These are phyloP conservation scores for Oxyteleia sp. DNA, from an alignment of 2,888 invertebrate species.

Conservation along the genomic window DNA sequence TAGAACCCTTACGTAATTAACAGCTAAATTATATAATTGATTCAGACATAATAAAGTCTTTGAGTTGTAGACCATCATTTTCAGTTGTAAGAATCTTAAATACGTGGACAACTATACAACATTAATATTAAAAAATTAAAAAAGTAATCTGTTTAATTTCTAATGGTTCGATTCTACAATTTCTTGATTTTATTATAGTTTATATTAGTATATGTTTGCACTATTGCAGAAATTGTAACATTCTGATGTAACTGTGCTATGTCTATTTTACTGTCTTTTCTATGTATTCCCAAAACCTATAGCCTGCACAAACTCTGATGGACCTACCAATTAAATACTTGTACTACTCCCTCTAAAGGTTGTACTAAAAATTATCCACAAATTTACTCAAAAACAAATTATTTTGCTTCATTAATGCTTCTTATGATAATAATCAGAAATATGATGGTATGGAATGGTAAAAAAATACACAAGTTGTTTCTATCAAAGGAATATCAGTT, in stretches of 20 bases:
- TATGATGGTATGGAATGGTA: conserved; percentile 14
- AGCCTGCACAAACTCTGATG: conserved; percentile 50
- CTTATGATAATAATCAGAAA: conserved; percentile 3
- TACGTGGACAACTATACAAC: no score
- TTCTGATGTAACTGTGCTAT: conserved; percentile 5
- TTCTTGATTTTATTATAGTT: conserved; percentile 4
- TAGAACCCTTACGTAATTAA: conserved; percentile 21
- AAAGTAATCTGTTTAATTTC: no score
- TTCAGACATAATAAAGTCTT: background rate
- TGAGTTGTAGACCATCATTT: conserved; percentile 8
- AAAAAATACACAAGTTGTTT: conserved; percentile 2
- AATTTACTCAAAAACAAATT: conserved; percentile 28
- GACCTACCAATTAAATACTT: conserved; percentile 50
- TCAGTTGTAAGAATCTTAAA: no score
- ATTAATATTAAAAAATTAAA: no score
- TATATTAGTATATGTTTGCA: conserved; percentile 7
- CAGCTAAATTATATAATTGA: background rate
- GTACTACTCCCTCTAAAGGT: conserved; percentile 38
- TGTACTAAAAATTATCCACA: conserved; percentile 48
- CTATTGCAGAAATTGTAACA: conserved; percentile 24
- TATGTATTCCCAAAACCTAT: conserved; percentile 48
- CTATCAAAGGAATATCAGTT: no score
- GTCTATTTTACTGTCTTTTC: conserved; percentile 53
- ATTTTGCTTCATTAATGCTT: conserved; percentile 40
- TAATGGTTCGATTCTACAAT: background rate